Base-by-base conservation (phyloP, 1,140 invertebrate genomes). In the Apolygus lucorum region DNA sequence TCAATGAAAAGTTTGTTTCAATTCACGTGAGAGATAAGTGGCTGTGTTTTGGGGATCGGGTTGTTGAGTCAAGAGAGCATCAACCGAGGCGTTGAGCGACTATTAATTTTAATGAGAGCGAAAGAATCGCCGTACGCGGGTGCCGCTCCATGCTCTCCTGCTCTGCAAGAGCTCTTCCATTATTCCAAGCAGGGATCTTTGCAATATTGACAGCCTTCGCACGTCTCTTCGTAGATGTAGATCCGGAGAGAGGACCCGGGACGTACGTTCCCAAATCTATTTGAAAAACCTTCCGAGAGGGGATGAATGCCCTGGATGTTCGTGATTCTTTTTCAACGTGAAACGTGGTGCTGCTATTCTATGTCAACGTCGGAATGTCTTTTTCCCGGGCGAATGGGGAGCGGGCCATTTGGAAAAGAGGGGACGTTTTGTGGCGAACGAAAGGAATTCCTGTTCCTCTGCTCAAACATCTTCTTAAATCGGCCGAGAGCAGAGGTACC, bases 71-170 rank as follows among this genome's bases (percentile, higher is more conserved):
- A 59, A 13, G 54, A 4, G 22, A 24, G 54, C 54, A 24, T 59
- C 22, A 13, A 59, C 54, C 54, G 8, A 14, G 22, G 22, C 54
- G 11, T 4, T 4, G 22, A 24, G 54, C 11, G 11, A 59, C 11
- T 59, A 59, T 59, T 59, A 59, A 59, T 59, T 59, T 59, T 59
- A 59, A 59, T 59, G 54, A 59, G 54, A 59, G n/a, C 54, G 54
- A 21, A 22, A 59, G 54, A 59, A 59, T 4, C 17, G 34, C 34
- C 34, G 17, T 17, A 17, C 34, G n/a, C n/a, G n/a, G n/a, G n/a
- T n/a, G n/a, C n/a, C n/a, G n/a, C n/a, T n/a, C n/a, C n/a, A n/a
- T n/a, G n/a, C n/a, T n/a, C n/a, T n/a, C n/a, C n/a, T n/a, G n/a
- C n/a, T n/a, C n/a, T n/a, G n/a, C n/a, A n/a, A 42, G 34, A 4